phyloP scores from a whole-genome alignment of 2,797 vertebrate genomes.

The Lepilemur septentrionalis region DNA sequence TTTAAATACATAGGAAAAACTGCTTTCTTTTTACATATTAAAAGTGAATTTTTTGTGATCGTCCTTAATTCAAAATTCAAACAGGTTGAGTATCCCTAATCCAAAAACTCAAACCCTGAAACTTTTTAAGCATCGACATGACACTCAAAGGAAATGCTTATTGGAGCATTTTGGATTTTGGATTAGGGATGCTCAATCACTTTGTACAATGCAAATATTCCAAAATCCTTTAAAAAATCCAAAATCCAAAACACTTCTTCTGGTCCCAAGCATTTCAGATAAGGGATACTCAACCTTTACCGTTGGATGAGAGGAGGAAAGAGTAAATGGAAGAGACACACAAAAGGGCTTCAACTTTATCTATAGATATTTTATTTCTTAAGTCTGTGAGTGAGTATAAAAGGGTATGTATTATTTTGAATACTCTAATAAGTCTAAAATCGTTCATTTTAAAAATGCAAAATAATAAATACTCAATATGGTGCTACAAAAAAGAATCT shows the following conservation, averaged over 20 bases:
- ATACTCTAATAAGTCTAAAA: slow-evolving; percentile 6
- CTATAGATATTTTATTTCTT: neutral
- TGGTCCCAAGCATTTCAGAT: neutral
- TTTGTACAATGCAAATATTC: neutral
- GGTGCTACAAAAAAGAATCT: slow-evolving; percentile 25
- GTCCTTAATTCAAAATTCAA: slow-evolving; percentile 65
- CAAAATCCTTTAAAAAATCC: neutral
- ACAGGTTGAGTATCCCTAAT: neutral
- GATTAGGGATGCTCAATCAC: neutral
- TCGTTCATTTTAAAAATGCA: slow-evolving; percentile 12
- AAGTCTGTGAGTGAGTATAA: neutral
- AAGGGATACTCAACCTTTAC: neutral
- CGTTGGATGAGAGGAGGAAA: neutral
- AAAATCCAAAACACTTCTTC: neutral
- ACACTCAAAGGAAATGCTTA: neutral
- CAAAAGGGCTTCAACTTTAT: neutral
- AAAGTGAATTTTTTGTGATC: slow-evolving; percentile 51
- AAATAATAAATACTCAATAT: slow-evolving; percentile 46
- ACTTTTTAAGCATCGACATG: neutral
- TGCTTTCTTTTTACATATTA: slow-evolving; percentile 32
- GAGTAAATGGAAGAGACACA: neutral
- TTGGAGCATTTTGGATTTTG: neutral
- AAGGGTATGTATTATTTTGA: slow-evolving; percentile 12
- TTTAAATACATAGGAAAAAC: slow-evolving; percentile 16
- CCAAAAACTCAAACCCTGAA: neutral